Base-by-base conservation (phyloP, 2,113 vertebrate species). In the Chaetodon trifascialis region DNA sequence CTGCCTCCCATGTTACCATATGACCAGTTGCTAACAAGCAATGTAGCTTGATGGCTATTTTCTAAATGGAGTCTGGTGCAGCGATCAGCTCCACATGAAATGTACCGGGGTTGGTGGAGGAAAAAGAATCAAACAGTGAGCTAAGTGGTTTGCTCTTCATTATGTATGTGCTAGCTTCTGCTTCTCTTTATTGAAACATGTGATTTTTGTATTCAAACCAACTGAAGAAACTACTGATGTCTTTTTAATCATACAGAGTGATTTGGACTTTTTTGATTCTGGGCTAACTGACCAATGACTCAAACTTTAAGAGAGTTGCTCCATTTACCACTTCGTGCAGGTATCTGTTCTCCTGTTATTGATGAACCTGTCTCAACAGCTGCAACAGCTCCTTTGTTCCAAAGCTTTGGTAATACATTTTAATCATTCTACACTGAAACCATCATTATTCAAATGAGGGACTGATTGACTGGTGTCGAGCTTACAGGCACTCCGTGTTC, bases 401-500 rank as follows among this genome's bases (percentile, higher is more conserved):
- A 34, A 73, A 16, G 11, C 14, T 19, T 10, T 11, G 42, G 54
- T 44, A 38, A 49, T 11, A 38, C 55, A 62, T 3, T 47, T 38
- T 34, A 49, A 23, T n/a, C 12, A 25, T 58, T 58, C 38, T 23
- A 11, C 21, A 7, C 3, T 66, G 4, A 64, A 63, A 63, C 0
- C 0, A 23, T 19, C 30, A 16, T 38, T 25, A 40, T 58, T 5
- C 1, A 56, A 46, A 67, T 36, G 21, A 56, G 52, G 7, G 19
- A 11, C 4, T 72, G n/a, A 58, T 30, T 10, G 7, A 23, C 7
- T 17, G 16, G 17, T 49, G 7, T 16, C 44, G 25, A 64, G 5
- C 90, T 95, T 96, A 98, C 97, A 95, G 93, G 96, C 96, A 94
- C 88, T 99, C 97, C 4, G 89, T 76, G 83, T 97, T 97, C 87